Conservation (phyloP, 2,888 invertebrate genomes). For the Macrostomum cliftonense region DNA sequence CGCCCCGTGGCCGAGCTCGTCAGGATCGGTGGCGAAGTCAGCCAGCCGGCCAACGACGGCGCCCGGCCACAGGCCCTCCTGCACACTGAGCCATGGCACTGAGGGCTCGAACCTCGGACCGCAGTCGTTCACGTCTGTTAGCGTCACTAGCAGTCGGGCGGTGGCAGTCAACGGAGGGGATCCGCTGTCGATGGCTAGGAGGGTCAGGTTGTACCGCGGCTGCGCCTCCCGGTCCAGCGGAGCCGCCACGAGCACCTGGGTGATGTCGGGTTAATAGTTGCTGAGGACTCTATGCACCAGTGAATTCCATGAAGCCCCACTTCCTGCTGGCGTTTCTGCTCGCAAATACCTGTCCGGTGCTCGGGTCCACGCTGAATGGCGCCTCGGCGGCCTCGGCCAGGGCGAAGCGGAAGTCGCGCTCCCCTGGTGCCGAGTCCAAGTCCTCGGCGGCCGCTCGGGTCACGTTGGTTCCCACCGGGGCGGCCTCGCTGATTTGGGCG, state of each 20-base stretch:
- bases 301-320: too few species aligned
- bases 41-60: constrained; percentile 63
- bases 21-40: constrained; percentile 54
- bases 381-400: background rate
- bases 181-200: constrained; percentile 2
- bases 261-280: too few species aligned
- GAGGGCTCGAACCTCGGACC: constrained; percentile 59
- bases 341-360: constrained; percentile 2
- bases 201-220: constrained; percentile 1
- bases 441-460: constrained; percentile 1
- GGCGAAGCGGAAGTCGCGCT: constrained; percentile 1
- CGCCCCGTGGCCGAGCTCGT: constrained; percentile 68
- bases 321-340: too few species aligned
- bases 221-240: background rate
- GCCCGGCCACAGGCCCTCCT: constrained; percentile 66
- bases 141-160: constrained; percentile 46
- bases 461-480: background rate
- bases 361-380: constrained; percentile 1
- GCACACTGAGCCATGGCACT: constrained; percentile 47
- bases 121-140: constrained; percentile 69
- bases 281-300: too few species aligned
- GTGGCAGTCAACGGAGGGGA: constrained; percentile 3
- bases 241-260: background rate
- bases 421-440: background rate
- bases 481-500: background rate